These are phyloP conservation scores for Dinomys branickii DNA, from an alignment of 2,113 vertebrate genomes.

Conservation along the genomic window DNA sequence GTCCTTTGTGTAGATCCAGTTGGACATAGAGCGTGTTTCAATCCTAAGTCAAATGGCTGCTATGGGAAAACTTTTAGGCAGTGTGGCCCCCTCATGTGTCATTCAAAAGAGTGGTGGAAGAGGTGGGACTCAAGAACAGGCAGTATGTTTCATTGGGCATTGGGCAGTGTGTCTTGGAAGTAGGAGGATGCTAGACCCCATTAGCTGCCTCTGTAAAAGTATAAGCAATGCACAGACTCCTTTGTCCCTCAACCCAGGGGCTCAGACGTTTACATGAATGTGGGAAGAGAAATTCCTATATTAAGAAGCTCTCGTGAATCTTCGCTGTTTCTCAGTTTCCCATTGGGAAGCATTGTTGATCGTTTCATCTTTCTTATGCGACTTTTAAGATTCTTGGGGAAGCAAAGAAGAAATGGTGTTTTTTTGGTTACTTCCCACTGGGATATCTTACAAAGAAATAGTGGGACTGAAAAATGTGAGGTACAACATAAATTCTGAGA, in stretches of 20 bases:
- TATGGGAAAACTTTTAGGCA: neutral
- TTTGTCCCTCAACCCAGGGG: constrained; percentile 47
- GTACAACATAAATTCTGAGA: constrained; percentile 78
- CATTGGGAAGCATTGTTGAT: constrained; percentile 74
- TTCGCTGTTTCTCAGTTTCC: constrained; percentile 71
- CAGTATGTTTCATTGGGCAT: neutral
- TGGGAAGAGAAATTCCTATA: constrained; percentile 61
- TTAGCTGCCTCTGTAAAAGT: constrained; percentile 63
- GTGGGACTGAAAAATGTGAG: constrained; percentile 56
- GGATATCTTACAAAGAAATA: constrained; percentile 77
- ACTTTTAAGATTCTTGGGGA: constrained; percentile 77
- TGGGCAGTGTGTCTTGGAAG: constrained; percentile 37
- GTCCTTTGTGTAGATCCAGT: neutral
- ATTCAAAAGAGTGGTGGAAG: neutral
- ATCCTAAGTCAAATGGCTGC: neutral
- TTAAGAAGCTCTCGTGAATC: constrained; percentile 78
- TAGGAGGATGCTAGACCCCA: constrained; percentile 8
- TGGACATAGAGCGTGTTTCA: neutral
- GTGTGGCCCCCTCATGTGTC: no score
- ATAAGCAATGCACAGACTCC: constrained; percentile 51
- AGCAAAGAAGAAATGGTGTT: constrained; percentile 62
- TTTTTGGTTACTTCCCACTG: constrained; percentile 71
- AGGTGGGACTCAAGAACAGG: neutral
- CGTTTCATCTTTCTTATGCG: constrained; percentile 84
- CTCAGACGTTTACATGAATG: constrained; percentile 67